These are phyloP conservation scores for Eumacrocentrus americanus DNA, from an alignment of 2,888 invertebrate genomes.

Conservation along the genomic window DNA sequence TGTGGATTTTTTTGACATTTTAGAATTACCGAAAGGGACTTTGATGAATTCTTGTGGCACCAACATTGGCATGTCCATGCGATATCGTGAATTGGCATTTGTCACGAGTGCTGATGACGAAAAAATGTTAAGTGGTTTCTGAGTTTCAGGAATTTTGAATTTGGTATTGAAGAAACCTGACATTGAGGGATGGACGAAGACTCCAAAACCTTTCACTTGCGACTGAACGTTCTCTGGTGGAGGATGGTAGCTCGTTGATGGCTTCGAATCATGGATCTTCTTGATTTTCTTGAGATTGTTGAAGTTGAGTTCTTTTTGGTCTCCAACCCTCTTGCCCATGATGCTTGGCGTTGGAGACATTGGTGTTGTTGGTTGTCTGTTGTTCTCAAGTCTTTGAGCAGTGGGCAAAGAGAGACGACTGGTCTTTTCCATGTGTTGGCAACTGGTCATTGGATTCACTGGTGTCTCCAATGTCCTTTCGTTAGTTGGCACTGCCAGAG, in stretches of 20 bases:
- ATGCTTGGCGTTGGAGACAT: conserved; percentile 39
- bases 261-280: conserved; percentile 8
- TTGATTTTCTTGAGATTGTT: conserved; percentile 14
- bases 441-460: not conserved
- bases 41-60: too few relatives aligned
- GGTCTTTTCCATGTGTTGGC: too few relatives aligned
- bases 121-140: not conserved
- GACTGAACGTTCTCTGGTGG: not conserved
- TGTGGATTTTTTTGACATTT: too few relatives aligned
- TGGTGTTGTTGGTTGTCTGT: conserved; percentile 15
- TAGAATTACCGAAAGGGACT: too few relatives aligned
- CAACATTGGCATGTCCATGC: too few relatives aligned
- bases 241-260: not conserved
- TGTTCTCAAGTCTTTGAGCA: not conserved
- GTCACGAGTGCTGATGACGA: not conserved
- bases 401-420: too few relatives aligned
- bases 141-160: not conserved
- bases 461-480: too few relatives aligned
- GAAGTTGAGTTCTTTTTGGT: not conserved
- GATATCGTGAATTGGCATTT: conserved; percentile 24
- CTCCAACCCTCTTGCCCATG: conserved; percentile 8
- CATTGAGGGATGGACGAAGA: not conserved
- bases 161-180: not conserved
- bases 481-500: not conserved
- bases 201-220: not conserved